Evolutionary conservation across 2,113 vertebrate species (phyloP), one percentile per base, ranked within the genome.

Genomic region (Amphiprion ocellaris): DNA sequence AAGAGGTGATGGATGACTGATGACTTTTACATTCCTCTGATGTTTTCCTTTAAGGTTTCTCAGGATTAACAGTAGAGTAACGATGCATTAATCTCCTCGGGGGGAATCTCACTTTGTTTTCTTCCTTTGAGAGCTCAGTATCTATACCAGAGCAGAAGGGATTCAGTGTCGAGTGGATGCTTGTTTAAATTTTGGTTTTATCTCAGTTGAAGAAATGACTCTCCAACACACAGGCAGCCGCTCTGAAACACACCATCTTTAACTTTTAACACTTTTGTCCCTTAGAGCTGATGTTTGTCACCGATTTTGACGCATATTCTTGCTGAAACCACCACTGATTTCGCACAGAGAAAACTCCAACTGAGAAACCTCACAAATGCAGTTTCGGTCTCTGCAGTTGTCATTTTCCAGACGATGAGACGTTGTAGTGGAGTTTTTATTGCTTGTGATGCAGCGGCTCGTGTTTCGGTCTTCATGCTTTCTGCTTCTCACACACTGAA

Each of bases 351-450:
- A 3, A 44, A 44, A 44, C 39, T 54, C 23, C 14, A 53, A 12
- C 14, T 10, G 26, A 46, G 10, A 14, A 74, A 0, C 19, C 21
- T 1, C 8, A 17, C 64, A 0, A 47, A 1, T 33, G 26, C 15
- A 30, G 37, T 47, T 74, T 56, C 33, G 62, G 55, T 55, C 21
- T 7, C 49, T 16, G 28, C 10, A 60, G 39, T 59, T 55, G 53
- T 41, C 10, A 59, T 60, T 49, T 74, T 67, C 21, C 14, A 30
- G 5, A 52, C 0, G 19, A 12, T 82, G 46, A 70, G 44, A 26
- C 61, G 10, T 11, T 53, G 17, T 15, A 8, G n/a, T 56, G 5
- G 19, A 1, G 7, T 59, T 61, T 56, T 52, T 39, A 17, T 61
- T 5, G 44, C 24, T 37, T 67, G 24, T 10, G 2, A n/a, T 53